These are phyloP conservation scores for Atta texana DNA, from an alignment of 1,140 invertebrate genomes.

Conservation along the genomic window DNA sequence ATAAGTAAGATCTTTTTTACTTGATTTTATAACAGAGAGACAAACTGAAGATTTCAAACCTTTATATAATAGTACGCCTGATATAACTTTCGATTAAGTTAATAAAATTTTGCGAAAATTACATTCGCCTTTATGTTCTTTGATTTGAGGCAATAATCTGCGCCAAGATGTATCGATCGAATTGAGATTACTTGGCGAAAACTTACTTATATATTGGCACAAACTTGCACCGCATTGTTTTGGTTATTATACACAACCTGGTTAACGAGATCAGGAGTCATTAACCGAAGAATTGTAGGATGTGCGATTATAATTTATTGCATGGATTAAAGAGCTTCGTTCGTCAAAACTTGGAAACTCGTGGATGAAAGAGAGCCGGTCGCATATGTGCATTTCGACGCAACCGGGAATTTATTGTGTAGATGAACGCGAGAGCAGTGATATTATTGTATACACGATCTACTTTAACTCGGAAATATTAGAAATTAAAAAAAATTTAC, in stretches of 20 bases:
- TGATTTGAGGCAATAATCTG: slow-evolving; percentile 7
- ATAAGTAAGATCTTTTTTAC: too few relatives aligned
- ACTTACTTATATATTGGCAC: slow-evolving; percentile 4
- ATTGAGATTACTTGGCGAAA: slow-evolving; percentile 35
- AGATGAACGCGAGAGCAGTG: slow-evolving; percentile 43
- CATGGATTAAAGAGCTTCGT: slow-evolving; percentile 60
- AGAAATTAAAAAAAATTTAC: neutral
- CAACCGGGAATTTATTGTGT: slow-evolving; percentile 42
- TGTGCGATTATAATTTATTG: slow-evolving; percentile 62
- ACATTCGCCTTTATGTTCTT: neutral
- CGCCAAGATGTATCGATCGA: slow-evolving; percentile 21
- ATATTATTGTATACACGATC: slow-evolving; percentile 10
- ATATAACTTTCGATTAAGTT: neutral
- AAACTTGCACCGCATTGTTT: slow-evolving; percentile 51
- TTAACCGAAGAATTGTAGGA: slow-evolving; percentile 41
- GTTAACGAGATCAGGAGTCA: slow-evolving; percentile 63
- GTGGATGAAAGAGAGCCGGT: neutral
- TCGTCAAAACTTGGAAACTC: slow-evolving; percentile 57
- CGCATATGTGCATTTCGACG: slow-evolving; percentile 43
- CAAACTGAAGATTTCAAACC: too few relatives aligned
- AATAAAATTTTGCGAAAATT: neutral
- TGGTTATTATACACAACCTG: slow-evolving; percentile 5
- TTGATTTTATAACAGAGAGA: too few relatives aligned
- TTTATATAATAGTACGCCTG: too few relatives aligned
- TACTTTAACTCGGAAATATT: slow-evolving; percentile 29